Conservation (phyloP, 2,797 vertebrate genomes). For the Sebastes oblongus region DNA sequence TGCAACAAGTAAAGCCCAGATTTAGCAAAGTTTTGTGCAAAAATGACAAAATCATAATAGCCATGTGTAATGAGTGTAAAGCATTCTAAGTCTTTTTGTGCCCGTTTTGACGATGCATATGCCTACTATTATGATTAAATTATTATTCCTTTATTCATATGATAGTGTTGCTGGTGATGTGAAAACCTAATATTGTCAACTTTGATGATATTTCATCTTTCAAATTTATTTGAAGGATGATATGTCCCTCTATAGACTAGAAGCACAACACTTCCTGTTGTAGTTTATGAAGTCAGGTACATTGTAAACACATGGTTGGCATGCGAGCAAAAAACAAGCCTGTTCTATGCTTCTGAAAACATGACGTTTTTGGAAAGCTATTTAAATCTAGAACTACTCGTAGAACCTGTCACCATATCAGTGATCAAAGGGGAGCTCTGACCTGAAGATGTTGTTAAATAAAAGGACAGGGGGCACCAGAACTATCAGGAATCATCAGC, state of each 20-base stretch:
- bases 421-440: background rate
- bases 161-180: background rate
- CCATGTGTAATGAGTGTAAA: background rate
- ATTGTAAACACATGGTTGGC: background rate
- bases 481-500: background rate
- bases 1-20: background rate
- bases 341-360: background rate
- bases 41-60: background rate
- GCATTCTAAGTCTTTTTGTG: background rate
- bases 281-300: background rate
- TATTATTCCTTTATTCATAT: background rate
- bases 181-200: background rate
- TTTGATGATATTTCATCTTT: background rate
- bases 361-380: background rate
- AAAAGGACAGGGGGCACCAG: background rate
- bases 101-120: background rate
- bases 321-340: background rate
- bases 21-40: background rate
- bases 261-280: background rate
- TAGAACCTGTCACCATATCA: background rate
- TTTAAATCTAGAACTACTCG: background rate
- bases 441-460: background rate
- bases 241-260: background rate
- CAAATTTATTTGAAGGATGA: background rate
- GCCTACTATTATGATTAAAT: background rate